These are phyloP conservation scores for Sebastolobus altivelis DNA, from an alignment of 2,797 vertebrate species.

Conservation along the genomic window DNA sequence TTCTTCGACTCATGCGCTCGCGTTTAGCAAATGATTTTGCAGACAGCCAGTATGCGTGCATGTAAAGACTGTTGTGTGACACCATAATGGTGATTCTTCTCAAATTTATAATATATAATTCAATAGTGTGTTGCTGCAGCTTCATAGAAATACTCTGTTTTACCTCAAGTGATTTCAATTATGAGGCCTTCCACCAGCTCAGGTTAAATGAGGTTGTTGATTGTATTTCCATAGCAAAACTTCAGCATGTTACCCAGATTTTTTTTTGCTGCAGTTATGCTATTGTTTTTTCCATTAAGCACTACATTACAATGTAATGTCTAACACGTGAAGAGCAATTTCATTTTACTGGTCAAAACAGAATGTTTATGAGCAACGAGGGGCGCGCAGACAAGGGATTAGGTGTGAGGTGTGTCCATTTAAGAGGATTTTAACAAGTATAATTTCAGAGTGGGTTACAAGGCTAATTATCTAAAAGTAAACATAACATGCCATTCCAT, in stretches of 20 bases:
- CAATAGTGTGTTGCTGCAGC: constrained; percentile 69
- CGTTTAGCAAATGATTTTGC: constrained; percentile 79
- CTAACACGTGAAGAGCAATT: constrained; percentile 56
- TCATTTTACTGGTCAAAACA: constrained; percentile 62
- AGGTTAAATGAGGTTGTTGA: constrained; percentile 68
- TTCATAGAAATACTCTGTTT: constrained; percentile 70
- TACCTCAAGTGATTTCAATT: constrained; percentile 81
- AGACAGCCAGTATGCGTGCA: constrained; percentile 62
- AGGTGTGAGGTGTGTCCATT: constrained; percentile 65
- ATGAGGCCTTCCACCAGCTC: constrained; percentile 50
- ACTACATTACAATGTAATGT: constrained; percentile 56
- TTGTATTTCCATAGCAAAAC: constrained; percentile 57
- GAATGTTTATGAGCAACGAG: constrained; percentile 64
- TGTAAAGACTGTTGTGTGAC: constrained; percentile 82
- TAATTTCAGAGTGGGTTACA: constrained; percentile 61
- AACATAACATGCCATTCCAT: constrained; percentile 56
- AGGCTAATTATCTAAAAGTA: constrained; percentile 68
- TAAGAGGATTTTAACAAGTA: constrained; percentile 70
- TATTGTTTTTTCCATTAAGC: constrained; percentile 61
- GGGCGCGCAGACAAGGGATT: constrained; percentile 53
- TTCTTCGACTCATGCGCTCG: constrained; percentile 78
- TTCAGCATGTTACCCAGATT: constrained; percentile 27
- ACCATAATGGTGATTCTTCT: constrained; percentile 69
- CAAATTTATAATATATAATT: constrained; percentile 82
- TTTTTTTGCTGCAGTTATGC: constrained; percentile 16